Percentiles rank a stretch among this genome's conserved stretches.
phyloP scores from a whole-genome alignment of 2,888 invertebrate species.

The Drosophila macrothrix region DNA sequence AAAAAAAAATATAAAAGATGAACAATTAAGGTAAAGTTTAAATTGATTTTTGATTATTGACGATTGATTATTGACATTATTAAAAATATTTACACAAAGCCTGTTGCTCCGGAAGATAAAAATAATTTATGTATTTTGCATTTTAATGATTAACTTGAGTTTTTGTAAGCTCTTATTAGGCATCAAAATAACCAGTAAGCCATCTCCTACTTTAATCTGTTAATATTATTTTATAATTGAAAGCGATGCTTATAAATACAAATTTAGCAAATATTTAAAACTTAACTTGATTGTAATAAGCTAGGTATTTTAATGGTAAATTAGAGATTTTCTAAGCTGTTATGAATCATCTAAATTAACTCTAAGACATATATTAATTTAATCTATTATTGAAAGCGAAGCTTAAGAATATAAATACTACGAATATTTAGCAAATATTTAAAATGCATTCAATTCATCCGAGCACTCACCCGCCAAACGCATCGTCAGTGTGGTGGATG shows the following conservation, averaged over 20 bases:
- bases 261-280: not conserved
- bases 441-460: not conserved
- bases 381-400: not conserved
- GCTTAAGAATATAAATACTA: not conserved
- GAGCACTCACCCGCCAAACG: slow-evolving; percentile 90
- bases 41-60: not conserved
- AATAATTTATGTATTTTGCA: not conserved
- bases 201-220: not conserved
- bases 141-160: not conserved
- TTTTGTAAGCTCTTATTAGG: not conserved
- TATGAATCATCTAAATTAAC: not conserved
- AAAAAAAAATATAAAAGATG: too few species aligned
- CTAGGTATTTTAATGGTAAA: not conserved
- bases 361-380: not conserved
- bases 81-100: not conserved
- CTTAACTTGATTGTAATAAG: not conserved
- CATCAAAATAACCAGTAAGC: not conserved
- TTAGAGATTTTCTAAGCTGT: not conserved
- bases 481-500: slow-evolving; percentile 97
- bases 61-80: not conserved
- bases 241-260: not conserved
- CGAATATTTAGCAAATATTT: not conserved
- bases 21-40: not conserved
- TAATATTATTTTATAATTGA: too few species aligned
- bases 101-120: not conserved